Base-by-base conservation (phyloP, 1,140 invertebrate species). In the Stenopsyche tienmushanensis region DNA sequence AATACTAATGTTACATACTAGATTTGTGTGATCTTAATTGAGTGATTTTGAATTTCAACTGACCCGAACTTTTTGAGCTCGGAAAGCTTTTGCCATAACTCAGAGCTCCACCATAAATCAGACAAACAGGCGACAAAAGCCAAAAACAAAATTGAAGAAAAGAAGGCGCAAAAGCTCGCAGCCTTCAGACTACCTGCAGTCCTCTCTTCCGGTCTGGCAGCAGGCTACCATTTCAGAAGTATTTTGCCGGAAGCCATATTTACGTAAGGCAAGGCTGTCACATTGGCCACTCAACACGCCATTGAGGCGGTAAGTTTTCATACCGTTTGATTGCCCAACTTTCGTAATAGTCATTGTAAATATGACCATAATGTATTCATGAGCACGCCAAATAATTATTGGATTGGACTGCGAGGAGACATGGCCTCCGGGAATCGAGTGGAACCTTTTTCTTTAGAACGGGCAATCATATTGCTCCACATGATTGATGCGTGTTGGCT, bases 191-290 rank as follows among this genome's bases (percentile, higher is more conserved):
- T 25, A 34, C 41, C 17, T 21, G 15, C 25, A 23, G 58, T 47
- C 21, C 47, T 62, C 52, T 42, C 45, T 50, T 50, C 47, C 59
- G 45, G 59, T 50, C 47, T 20, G 34, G 2, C 39, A 10, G 39
- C 57, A 26, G 47, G 45, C 59, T 52, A 15, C 59, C 45, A 52
- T 34, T 62, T 52, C 26, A 41, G 59, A 62, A 62, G 45, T 52
- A 23, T 26, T 52, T 49, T 47, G 26, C 44, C 59, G 59, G 59
- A 62, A 62, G 59, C 47, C 25, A 17, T 17, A 1, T 20, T 62
- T 62, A 44, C 26, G 47, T 29, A 62, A 62, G 23, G 23, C 13
- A 20, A n/a, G n/a, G n/a, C 49, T 17, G 49, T 52, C 49, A n/a
- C 49, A 18, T 52, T 52, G 49, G 21, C 21, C 44, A 20, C 3